These are phyloP conservation scores for Eulemur rufifrons DNA, from an alignment of 2,113 vertebrate species.

Conservation along the genomic window DNA sequence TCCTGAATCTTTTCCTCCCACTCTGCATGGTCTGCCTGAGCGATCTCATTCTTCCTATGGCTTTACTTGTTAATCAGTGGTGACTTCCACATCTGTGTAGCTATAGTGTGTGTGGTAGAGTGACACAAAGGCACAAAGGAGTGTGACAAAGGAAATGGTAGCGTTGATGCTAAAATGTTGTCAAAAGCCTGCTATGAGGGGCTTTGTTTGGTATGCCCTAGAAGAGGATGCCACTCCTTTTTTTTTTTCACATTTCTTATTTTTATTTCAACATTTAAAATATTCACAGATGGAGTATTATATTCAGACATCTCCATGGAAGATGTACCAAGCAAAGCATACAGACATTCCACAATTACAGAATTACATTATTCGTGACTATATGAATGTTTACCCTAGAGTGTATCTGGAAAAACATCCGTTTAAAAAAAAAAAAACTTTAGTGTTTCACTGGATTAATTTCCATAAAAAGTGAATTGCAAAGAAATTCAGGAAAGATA, in stretches of 20 bases:
- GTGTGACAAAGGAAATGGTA: background rate
- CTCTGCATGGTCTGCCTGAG: background rate
- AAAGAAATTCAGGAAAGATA: conserved; percentile 37
- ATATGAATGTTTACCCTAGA: conserved; percentile 65
- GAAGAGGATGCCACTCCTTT: background rate
- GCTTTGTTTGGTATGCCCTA: background rate
- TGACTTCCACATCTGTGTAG: background rate
- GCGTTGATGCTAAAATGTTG: background rate
- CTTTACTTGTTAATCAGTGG: background rate
- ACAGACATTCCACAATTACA: conserved; percentile 80
- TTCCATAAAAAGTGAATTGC: conserved; percentile 70
- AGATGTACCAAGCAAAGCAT: conserved; percentile 75
- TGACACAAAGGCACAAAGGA: background rate
- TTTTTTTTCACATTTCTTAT: conserved; percentile 33
- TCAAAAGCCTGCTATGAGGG: background rate
- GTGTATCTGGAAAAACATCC: conserved; percentile 57
- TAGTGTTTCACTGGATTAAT: conserved; percentile 68
- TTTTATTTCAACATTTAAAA: conserved; percentile 85
- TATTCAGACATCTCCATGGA: conserved; percentile 70
- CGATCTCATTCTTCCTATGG: no score
- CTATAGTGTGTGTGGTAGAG: background rate
- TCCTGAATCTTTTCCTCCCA: background rate
- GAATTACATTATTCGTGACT: conserved; percentile 71
- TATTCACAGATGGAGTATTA: conserved; percentile 80
- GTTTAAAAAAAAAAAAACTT: background rate